A percentile compares a stretch with the other conserved stretches of the same genome.
These are phyloP conservation scores for Furcifer pardalis DNA, from an alignment of 2,797 vertebrate genomes.

Conservation along the genomic window DNA sequence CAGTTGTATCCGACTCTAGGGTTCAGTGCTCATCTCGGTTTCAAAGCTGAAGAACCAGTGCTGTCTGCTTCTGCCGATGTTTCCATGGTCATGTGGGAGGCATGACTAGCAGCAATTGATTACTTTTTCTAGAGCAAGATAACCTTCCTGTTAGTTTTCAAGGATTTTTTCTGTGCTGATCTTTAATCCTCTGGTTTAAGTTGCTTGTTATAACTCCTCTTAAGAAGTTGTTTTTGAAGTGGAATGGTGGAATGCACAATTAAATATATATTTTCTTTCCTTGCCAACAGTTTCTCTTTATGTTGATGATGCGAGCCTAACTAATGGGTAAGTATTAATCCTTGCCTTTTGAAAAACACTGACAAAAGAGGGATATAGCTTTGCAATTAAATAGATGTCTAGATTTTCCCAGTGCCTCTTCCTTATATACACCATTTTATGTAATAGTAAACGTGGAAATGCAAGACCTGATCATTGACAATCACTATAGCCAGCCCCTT, in stretches of 20 bases:
- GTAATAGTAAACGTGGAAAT: too few species aligned
- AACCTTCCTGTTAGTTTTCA: background rate
- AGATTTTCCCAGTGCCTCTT: too few species aligned
- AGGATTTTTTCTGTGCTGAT: background rate
- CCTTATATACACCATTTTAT: too few species aligned
- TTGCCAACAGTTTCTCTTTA: slow-evolving; percentile 47
- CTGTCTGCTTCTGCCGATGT: too few species aligned
- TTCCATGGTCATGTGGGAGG: too few species aligned
- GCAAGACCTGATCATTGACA: too few species aligned
- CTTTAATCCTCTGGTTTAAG: background rate
- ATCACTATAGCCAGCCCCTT: too few species aligned
- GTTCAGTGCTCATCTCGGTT: too few species aligned
- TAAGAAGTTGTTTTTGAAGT: background rate
- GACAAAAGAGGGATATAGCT: background rate
- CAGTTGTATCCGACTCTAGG: too few species aligned
- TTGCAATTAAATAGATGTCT: background rate
- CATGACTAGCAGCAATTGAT: too few species aligned
- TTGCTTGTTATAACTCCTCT: background rate
- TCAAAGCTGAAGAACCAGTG: too few species aligned
- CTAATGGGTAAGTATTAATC: slow-evolving; percentile 51
- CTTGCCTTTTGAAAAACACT: background rate
- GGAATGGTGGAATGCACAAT: background rate
- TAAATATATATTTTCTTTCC: background rate
- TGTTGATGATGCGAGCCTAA: slow-evolving; percentile 31
- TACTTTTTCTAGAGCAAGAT: too few species aligned